Percentiles rank a stretch among this genome's conserved stretches.
Conservation (phyloP, 2,113 vertebrate species). For the Protobothrops mucrosquamatus region DNA sequence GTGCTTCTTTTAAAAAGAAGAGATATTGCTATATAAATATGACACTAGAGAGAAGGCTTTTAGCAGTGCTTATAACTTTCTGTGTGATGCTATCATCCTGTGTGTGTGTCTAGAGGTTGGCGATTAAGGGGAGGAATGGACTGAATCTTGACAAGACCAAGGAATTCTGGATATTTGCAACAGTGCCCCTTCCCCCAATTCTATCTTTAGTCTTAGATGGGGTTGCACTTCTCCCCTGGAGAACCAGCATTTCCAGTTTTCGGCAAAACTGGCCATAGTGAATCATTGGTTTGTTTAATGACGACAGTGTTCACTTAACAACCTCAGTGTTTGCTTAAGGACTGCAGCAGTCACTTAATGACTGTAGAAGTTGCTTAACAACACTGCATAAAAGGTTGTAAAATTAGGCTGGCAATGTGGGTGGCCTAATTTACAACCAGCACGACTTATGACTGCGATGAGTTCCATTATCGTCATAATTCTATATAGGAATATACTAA, state of each 20-base stretch:
- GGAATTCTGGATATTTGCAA: not conserved
- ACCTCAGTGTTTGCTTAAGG: not conserved
- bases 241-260: no score
- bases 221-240: not conserved
- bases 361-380: not conserved
- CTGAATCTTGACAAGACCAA: not conserved
- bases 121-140: not conserved
- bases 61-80: not conserved
- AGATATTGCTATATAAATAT: not conserved
- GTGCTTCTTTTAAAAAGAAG: not conserved
- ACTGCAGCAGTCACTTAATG: not conserved
- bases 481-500: not conserved
- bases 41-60: not conserved
- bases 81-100: not conserved
- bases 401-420: not conserved
- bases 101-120: not conserved
- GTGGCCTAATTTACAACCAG: not conserved
- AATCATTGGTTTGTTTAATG: not conserved
- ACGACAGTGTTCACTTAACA: not conserved
- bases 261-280: not conserved
- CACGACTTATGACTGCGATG: not conserved
- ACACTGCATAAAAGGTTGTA: not conserved
- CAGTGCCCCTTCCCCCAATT: not conserved
- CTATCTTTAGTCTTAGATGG: not conserved
- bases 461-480: not conserved